These are phyloP conservation scores for Zele albiditarsus DNA, from an alignment of 2,888 invertebrate species.

Conservation along the genomic window DNA sequence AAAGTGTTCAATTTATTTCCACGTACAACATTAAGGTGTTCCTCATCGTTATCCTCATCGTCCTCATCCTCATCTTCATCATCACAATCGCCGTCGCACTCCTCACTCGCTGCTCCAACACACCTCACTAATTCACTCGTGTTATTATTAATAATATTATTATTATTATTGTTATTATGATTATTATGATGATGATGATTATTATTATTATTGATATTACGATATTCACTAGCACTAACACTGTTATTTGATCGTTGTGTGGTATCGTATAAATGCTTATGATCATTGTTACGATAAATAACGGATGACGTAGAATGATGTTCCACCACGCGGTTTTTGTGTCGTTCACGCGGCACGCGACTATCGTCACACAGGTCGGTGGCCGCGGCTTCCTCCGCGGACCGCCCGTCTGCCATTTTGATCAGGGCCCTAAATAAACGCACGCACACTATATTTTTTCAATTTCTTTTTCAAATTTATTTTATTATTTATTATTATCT, in stretches of 20 bases:
- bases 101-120: conserved; percentile 21
- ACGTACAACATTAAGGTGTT: neutral
- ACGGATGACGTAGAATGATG: conserved; percentile 28
- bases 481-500: neutral
- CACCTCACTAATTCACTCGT: conserved; percentile 25
- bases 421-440: conserved; percentile 74
- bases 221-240: conserved; percentile 21
- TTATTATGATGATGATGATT: conserved; percentile 5
- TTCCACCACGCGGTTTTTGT: conserved; percentile 57
- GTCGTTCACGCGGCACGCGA: conserved; percentile 62
- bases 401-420: conserved; percentile 89
- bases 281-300: conserved; percentile 40
- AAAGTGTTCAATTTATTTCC: neutral
- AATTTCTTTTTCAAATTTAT: neutral
- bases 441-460: conserved; percentile 13
- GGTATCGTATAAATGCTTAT: neutral
- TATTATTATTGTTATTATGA: conserved; percentile 44
- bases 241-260: conserved; percentile 47
- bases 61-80: conserved; percentile 41
- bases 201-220: conserved; percentile 20
- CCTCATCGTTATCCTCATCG: conserved; percentile 21
- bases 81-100: conserved; percentile 39
- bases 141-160: conserved; percentile 45
- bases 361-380: conserved; percentile 74
- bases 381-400: conserved; percentile 77